A percentile compares a stretch with the other conserved stretches of the same genome.
Conservation (phyloP, 2,113 vertebrate genomes). For the Cheirogaleus medius region DNA sequence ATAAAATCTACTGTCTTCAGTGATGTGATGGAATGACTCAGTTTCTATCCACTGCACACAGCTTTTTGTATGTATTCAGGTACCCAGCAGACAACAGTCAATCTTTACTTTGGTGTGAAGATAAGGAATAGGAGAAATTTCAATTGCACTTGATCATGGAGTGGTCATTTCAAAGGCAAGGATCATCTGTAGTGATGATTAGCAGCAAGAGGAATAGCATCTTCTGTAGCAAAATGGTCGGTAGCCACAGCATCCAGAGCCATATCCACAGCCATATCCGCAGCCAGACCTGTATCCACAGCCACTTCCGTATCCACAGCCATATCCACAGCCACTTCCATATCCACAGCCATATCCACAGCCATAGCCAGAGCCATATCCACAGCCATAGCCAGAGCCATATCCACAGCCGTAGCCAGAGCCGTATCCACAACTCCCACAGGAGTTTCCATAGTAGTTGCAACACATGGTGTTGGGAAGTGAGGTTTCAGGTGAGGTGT, state of each 20-base stretch:
- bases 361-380: not conserved
- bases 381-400: not conserved
- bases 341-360: not conserved
- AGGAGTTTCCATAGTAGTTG: not conserved
- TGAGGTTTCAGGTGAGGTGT: not conserved
- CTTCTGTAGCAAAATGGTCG: not conserved
- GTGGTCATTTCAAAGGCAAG: not conserved
- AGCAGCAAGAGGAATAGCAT: not conserved
- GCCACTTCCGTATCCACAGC: not conserved
- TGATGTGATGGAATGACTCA: not conserved
- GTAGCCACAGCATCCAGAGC: not conserved
- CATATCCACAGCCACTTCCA: accelerated
- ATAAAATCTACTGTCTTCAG: not conserved
- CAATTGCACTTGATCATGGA: not conserved
- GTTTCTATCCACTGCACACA: not conserved
- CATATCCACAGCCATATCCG: not conserved
- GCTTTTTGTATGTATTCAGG: not conserved
- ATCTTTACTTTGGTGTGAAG: not conserved
- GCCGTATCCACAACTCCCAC: not conserved
- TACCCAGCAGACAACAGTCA: not conserved
- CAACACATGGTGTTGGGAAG: not conserved
- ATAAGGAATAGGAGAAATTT: not conserved
- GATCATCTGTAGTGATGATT: not conserved
- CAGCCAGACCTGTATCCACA: not conserved
- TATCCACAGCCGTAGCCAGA: not conserved